Conservation (phyloP, 2,888 invertebrate species). For the Orchesellides sinensis region DNA sequence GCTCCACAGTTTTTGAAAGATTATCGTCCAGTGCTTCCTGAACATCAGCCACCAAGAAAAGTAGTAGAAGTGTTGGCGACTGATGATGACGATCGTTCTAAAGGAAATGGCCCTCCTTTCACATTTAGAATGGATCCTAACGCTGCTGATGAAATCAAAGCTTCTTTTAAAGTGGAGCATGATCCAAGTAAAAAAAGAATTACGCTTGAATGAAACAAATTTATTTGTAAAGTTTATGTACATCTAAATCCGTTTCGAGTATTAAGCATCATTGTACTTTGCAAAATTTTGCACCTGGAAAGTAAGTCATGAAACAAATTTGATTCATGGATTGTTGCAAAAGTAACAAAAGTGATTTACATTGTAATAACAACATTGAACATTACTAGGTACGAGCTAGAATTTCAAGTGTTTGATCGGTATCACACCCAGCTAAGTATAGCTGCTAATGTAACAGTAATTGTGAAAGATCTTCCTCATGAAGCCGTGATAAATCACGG, state of each 20-base stretch:
- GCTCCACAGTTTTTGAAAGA: slow-evolving; percentile 95
- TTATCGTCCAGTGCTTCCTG: slow-evolving; percentile 93
- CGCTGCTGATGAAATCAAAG: slow-evolving; percentile 94
- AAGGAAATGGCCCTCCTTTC: slow-evolving; percentile 98
- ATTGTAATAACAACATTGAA: not conserved
- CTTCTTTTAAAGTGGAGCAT: slow-evolving; percentile 97
- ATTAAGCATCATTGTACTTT: slow-evolving; percentile 69
- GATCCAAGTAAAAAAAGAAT: slow-evolving; percentile 88
- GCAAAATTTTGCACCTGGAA: slow-evolving; percentile 92
- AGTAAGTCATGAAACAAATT: slow-evolving; percentile 76
- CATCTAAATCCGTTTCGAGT: not conserved
- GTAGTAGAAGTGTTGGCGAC: slow-evolving; percentile 95
- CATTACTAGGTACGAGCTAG: slow-evolving; percentile 76
- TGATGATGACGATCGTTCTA: slow-evolving; percentile 95
- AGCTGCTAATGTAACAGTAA: slow-evolving; percentile 96
- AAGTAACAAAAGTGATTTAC: not conserved
- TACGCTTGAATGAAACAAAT: not conserved
- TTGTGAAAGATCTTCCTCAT: slow-evolving; percentile 95
- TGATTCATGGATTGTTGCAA: not conserved
- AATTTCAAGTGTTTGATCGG: slow-evolving; percentile 90
- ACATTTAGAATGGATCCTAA: slow-evolving; percentile 95
- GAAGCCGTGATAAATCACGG: slow-evolving; percentile 97
- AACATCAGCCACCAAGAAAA: slow-evolving; percentile 90
- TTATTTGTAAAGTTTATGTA: slow-evolving; percentile 4
- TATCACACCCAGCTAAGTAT: slow-evolving; percentile 97